Evolutionary conservation across 2,113 vertebrate species (phyloP).

Genomic region (Tragelaphus strepsiceros): DNA sequence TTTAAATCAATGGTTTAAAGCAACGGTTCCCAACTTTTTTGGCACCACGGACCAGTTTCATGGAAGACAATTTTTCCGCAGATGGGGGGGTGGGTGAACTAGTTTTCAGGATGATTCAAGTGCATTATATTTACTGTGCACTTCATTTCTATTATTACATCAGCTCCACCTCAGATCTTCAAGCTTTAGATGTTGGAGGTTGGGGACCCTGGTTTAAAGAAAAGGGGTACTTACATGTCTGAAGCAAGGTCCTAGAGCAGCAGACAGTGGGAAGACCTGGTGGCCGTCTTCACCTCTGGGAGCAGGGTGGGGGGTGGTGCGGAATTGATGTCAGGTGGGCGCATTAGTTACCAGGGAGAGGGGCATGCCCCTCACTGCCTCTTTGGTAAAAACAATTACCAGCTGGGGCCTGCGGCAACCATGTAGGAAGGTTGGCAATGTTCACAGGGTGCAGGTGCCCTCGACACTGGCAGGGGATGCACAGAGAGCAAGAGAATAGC

Average conservation of each 20-base stretch:
- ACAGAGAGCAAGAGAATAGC: neutral
- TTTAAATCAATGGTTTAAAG: neutral
- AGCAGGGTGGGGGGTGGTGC: fast-evolving
- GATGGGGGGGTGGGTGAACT: neutral
- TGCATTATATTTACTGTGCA: neutral
- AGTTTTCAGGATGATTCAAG: neutral
- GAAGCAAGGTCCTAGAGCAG: neutral
- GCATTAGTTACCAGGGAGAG: neutral
- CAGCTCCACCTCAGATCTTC: neutral
- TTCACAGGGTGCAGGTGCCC: no score
- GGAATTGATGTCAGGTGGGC: neutral
- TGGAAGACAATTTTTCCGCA: neutral
- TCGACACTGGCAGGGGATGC: neutral
- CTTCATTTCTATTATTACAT: neutral
- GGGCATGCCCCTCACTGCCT: neutral
- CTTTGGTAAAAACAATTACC: neutral
- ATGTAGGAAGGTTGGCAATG: neutral
- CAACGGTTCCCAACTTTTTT: neutral
- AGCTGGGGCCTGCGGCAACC: neutral
- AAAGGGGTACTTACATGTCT: neutral
- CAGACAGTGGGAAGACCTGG: no score
- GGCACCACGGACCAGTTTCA: neutral
- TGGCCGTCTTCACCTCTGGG: neutral
- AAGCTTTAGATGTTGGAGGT: neutral
- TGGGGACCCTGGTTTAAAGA: neutral